phyloP scores from a whole-genome alignment of 2,888 invertebrate genomes.

The Zhuqinia jingwanae region DNA sequence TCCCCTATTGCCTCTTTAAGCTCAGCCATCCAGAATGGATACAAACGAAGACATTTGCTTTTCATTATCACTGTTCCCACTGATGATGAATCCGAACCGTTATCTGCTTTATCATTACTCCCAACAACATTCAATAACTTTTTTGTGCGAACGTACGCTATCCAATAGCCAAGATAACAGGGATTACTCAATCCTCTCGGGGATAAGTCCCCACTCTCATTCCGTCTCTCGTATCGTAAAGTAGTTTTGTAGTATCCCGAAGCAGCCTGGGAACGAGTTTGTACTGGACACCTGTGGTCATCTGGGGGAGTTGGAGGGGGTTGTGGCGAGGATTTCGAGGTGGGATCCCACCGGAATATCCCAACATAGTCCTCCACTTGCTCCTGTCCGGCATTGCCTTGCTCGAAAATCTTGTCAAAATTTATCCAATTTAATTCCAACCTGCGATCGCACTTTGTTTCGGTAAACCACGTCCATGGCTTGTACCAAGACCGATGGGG shows the following conservation, averaged over 20 bases:
- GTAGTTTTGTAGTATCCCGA: constrained; percentile 63
- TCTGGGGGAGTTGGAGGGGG: constrained; percentile 57
- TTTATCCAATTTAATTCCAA: constrained; percentile 65
- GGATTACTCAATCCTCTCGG: constrained; percentile 39
- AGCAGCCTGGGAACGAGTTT: constrained; percentile 35
- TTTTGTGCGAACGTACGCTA: constrained; percentile 40
- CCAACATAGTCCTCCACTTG: constrained; percentile 51
- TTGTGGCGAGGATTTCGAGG: constrained; percentile 47
- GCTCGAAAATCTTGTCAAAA: constrained; percentile 43
- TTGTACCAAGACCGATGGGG: constrained; percentile 53
- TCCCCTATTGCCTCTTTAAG: constrained; percentile 81
- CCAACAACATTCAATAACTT: constrained; percentile 11
- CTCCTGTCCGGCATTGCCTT: neutral
- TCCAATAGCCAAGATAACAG: constrained; percentile 57
- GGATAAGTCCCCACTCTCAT: constrained; percentile 4
- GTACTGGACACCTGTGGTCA: constrained; percentile 40
- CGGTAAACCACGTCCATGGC: constrained; percentile 63
- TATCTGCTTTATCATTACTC: constrained; percentile 15
- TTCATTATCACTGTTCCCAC: constrained; percentile 58
- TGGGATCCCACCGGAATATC: constrained; percentile 53
- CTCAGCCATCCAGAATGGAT: constrained; percentile 69
- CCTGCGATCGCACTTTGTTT: constrained; percentile 55
- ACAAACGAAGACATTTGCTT: constrained; percentile 86
- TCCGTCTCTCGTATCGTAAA: constrained; percentile 26
- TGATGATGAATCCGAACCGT: constrained; percentile 1